Base-by-base conservation (phyloP, 2,113 vertebrate species). In the Eurypyga helias region DNA sequence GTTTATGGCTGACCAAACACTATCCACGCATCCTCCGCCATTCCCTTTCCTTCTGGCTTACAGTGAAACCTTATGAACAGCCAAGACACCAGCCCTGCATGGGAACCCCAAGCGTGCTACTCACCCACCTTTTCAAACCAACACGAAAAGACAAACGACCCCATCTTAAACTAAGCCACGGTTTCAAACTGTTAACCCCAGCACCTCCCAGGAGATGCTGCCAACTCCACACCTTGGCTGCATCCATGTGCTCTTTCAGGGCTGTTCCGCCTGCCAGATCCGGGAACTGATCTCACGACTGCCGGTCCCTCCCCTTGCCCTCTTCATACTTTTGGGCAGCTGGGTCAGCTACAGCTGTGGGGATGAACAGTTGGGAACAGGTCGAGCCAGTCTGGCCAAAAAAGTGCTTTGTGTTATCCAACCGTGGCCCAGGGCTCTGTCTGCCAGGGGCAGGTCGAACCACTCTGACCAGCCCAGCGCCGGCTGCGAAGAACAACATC, bases 351-450 rank as follows among this genome's bases (percentile, higher is more conserved):
- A 51, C 80, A 93, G 89, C 93, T 94, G 87, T 67, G 72, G 83
- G 91, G 96, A 94, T 93, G 96, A 96, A 92, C 87, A 81, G 83
- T 18, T 78, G 80, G 65, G 91, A 96, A 95, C 96, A 96, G 93
- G 96, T 91, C 0, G 43, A 96, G 93, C 94, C 87, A 89, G 96
- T 91, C 81, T 2, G 6, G 80, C 71, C 72, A 79, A 70, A 46
- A 46, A 81, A 87, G 72, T 28, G 77, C 76, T 94, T 67, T 91
- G 80, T 84, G 77, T 82, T 93, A 94, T 96, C 87, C 96, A 96
- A 84, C 81, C 11, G 3, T 96, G 94, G 87, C 96, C 96, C 93
- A 91, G 75, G 96, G 94, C 96, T 87, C 94, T 91, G 96, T 93
- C 96, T 96, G 89, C 87, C 1, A 0, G 34, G 60, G 91, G 87